phyloP scores from a whole-genome alignment of 2,113 vertebrate genomes.

The Callipepla squamata region DNA sequence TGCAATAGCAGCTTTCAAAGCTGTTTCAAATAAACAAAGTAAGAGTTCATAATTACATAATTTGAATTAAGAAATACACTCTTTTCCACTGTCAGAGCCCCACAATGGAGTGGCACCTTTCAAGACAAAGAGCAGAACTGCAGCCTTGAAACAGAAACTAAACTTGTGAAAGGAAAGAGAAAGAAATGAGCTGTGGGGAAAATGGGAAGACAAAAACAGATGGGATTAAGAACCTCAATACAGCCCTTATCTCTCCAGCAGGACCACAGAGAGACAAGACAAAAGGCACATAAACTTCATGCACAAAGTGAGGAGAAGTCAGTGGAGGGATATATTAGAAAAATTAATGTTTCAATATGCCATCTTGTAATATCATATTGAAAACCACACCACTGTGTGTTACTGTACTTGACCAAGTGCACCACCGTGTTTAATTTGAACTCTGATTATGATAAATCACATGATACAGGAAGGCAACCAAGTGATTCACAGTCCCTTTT shows the following conservation, averaged over 20 bases:
- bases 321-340: background rate
- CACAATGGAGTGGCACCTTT: background rate
- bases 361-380: background rate
- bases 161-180: background rate
- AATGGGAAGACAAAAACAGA: accelerated
- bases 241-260: background rate
- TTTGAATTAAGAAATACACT: background rate
- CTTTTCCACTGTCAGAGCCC: background rate
- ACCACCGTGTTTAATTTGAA: slow-evolving; percentile 6
- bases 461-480: background rate
- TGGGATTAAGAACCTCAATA: background rate
- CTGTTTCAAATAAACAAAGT: background rate
- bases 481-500: background rate
- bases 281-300: background rate
- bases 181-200: background rate
- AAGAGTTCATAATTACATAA: background rate
- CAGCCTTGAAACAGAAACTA: background rate
- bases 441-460: slow-evolving; percentile 8
- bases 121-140: background rate
- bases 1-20: background rate
- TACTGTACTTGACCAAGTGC: background rate
- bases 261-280: background rate
- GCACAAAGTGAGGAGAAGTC: background rate
- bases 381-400: background rate
- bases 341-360: background rate